Percentiles rank a stretch among this genome's conserved stretches.
phyloP scores from a whole-genome alignment of 2,888 invertebrate genomes.

The Eristalis pertinax region DNA sequence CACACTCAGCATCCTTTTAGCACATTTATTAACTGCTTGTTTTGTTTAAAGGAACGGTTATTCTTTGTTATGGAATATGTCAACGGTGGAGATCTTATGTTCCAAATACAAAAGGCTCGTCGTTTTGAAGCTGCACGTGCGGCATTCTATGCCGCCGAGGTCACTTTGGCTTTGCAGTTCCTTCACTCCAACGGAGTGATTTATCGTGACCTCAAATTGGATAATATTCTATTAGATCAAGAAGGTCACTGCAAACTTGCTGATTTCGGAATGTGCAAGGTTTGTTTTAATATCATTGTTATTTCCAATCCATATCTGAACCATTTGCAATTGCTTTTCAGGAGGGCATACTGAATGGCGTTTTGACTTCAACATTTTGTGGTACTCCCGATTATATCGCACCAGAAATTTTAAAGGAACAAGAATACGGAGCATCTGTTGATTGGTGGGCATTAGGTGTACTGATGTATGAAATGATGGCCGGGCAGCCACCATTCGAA shows the following conservation, averaged over 20 bases:
- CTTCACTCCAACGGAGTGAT: conserved; percentile 98
- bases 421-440: conserved; percentile 94
- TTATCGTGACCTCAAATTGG: conserved; percentile 98
- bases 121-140: conserved; percentile 98
- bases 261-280: conserved; percentile 99
- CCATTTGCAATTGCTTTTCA: conserved; percentile 35
- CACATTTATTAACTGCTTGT: conserved; percentile 44
- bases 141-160: conserved; percentile 98
- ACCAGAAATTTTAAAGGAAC: conserved; percentile 97
- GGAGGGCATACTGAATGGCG: conserved; percentile 85
- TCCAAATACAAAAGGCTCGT: conserved; percentile 98
- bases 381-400: conserved; percentile 99
- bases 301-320: neutral
- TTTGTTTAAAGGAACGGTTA: conserved; percentile 87
- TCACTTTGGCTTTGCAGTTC: conserved; percentile 98
- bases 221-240: conserved; percentile 97
- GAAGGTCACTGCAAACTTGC: conserved; percentile 97
- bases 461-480: conserved; percentile 99
- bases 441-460: conserved; percentile 99
- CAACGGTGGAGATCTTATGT: conserved; percentile 99
- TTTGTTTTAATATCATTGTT: conserved; percentile 82
- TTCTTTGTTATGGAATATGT: conserved; percentile 99
- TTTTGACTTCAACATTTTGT: conserved; percentile 97
- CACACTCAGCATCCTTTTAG: conserved; percentile 11
- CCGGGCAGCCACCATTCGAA: conserved; percentile 99